Conservation (phyloP, 2,113 vertebrate genomes). For the Vulpes lagopus region DNA sequence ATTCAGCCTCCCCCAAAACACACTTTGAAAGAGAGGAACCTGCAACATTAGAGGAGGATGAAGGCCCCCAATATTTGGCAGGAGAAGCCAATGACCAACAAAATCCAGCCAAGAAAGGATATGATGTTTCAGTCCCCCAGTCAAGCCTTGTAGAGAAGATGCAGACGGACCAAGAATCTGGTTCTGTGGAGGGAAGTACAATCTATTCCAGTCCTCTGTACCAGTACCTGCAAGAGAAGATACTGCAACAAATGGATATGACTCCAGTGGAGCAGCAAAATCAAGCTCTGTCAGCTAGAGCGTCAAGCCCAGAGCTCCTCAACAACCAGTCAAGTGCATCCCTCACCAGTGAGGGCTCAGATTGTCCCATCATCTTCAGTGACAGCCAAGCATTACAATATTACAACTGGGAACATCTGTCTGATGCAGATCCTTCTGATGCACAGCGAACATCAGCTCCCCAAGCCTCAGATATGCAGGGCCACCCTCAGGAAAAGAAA, state of each 20-base stretch:
- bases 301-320: neutral
- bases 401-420: neutral
- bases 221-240: neutral
- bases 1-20: neutral
- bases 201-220: neutral
- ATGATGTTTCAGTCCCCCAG: neutral
- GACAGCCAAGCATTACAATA: neutral
- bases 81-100: neutral
- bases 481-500: neutral
- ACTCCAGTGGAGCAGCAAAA: neutral
- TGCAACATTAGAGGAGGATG: neutral
- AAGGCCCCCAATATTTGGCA: neutral
- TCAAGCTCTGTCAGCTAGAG: neutral
- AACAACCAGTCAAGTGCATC: neutral
- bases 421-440: neutral
- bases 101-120: neutral
- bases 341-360: neutral
- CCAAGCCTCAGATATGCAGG: neutral
- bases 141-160: neutral
- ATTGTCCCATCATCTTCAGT: neutral
- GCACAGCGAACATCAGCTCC: neutral
- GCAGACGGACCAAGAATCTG: neutral
- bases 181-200: neutral
- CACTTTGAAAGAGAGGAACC: neutral
- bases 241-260: neutral